Evolutionary conservation across 1,140 invertebrate genomes (phyloP).

Genomic region (Drosophila setifemur): DNA sequence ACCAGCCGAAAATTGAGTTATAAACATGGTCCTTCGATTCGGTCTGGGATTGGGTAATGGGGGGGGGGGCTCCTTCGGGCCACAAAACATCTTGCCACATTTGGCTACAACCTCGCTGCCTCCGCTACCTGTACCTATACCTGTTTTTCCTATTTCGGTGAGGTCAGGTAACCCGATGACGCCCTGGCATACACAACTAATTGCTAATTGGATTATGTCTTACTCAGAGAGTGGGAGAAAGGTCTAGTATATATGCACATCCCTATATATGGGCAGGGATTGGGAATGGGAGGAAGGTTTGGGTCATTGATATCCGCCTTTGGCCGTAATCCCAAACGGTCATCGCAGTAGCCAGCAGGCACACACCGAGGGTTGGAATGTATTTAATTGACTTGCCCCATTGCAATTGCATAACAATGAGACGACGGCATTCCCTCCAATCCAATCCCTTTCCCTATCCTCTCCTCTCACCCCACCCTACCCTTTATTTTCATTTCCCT

Average conservation of each 20-base stretch:
- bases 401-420: slow-evolving; percentile 77
- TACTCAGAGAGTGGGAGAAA: slow-evolving; percentile 33
- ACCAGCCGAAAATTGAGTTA: slow-evolving; percentile 66
- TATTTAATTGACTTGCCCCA: slow-evolving; percentile 73
- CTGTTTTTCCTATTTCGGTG: slow-evolving; percentile 26
- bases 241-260: neutral
- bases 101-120: too few species aligned
- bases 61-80: too few species aligned
- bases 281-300: slow-evolving; percentile 25
- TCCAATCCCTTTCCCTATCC: neutral
- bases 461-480: neutral
- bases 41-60: slow-evolving; percentile 30
- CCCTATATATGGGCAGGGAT: neutral
- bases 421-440: slow-evolving; percentile 17
- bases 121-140: slow-evolving; percentile 10
- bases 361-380: slow-evolving; percentile 39
- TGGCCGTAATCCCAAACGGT: slow-evolving; percentile 63
- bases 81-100: too few species aligned
- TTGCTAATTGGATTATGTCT: slow-evolving; percentile 80
- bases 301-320: slow-evolving; percentile 75
- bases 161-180: slow-evolving; percentile 65
- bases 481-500: neutral
- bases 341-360: slow-evolving; percentile 21
- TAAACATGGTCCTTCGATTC: slow-evolving; percentile 35
- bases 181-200: slow-evolving; percentile 71